Evolutionary conservation across 2,888 invertebrate genomes (phyloP).

Genomic region (Suillia variegata): DNA sequence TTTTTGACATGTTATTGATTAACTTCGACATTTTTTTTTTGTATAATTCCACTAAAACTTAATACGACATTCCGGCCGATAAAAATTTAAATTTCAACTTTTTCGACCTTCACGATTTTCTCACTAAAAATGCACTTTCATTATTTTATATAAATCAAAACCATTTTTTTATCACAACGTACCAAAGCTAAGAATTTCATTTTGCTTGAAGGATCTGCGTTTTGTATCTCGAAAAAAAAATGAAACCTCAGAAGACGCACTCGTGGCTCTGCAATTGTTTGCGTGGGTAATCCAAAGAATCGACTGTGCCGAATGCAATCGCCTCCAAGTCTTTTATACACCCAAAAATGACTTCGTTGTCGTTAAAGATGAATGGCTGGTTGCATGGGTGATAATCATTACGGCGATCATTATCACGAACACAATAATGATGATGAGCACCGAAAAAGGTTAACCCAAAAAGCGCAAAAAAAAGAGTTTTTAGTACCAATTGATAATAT

Average conservation of each 20-base stretch:
- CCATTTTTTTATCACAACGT: no score
- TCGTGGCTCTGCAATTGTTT: slow-evolving; percentile 28
- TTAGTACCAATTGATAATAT: slow-evolving; percentile 37
- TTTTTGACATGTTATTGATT: no score
- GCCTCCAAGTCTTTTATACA: slow-evolving; percentile 44
- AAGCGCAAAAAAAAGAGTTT: slow-evolving; percentile 7
- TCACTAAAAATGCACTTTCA: no score
- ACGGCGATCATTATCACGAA: neutral
- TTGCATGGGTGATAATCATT: neutral
- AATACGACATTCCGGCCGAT: no score
- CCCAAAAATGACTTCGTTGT: slow-evolving; percentile 12
- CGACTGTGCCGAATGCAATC: slow-evolving; percentile 38
- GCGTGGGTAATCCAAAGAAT: slow-evolving; percentile 40
- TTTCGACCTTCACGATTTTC: no score
- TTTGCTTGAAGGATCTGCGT: slow-evolving; percentile 18
- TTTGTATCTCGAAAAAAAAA: neutral
- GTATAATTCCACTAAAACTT: no score
- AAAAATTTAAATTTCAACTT: no score
- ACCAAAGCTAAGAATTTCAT: slow-evolving; percentile 53
- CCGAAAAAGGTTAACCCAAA: neutral
- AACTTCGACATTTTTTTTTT: no score
- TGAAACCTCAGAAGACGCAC: no score
- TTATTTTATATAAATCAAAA: no score
- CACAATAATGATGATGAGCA: slow-evolving; percentile 4
- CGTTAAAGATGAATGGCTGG: neutral